These are phyloP conservation scores for Conus ventricosus DNA, from an alignment of 1,140 invertebrate genomes.

Conservation along the genomic window DNA sequence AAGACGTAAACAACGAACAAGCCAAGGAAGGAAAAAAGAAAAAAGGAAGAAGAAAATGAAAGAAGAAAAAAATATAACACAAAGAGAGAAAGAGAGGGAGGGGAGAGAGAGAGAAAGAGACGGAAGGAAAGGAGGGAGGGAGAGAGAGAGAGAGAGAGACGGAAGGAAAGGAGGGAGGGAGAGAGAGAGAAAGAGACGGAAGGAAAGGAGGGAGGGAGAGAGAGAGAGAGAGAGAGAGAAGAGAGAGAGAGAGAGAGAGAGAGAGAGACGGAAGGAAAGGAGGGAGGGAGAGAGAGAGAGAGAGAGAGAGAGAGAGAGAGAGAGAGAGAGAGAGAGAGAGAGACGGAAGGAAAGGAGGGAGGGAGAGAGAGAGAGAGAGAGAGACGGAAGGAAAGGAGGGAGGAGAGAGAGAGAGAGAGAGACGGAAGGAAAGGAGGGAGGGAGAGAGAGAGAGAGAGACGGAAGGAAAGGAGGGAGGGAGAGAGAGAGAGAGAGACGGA, in stretches of 20 bases:
- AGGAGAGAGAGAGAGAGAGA: background rate
- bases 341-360: too few species aligned
- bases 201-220: too few species aligned
- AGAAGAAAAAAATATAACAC: background rate
- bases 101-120: background rate
- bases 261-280: background rate
- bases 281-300: background rate
- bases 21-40: too few species aligned
- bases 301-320: slow-evolving; percentile 10
- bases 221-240: too few species aligned
- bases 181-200: background rate
- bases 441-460: slow-evolving; percentile 4
- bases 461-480: background rate
- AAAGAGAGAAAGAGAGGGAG: background rate
- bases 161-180: background rate
- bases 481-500: slow-evolving; percentile 1
- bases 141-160: slow-evolving; percentile 4
- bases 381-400: background rate
- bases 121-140: background rate
- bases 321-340: background rate
- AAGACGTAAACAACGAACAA: too few species aligned
- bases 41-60: background rate
- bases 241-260: slow-evolving; percentile 10
- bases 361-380: slow-evolving; percentile 4
- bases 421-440: too few species aligned